A percentile compares a stretch with the other conserved stretches of the same genome.
phyloP scores from a whole-genome alignment of 2,888 invertebrate species.

The Hemithea aestivaria region DNA sequence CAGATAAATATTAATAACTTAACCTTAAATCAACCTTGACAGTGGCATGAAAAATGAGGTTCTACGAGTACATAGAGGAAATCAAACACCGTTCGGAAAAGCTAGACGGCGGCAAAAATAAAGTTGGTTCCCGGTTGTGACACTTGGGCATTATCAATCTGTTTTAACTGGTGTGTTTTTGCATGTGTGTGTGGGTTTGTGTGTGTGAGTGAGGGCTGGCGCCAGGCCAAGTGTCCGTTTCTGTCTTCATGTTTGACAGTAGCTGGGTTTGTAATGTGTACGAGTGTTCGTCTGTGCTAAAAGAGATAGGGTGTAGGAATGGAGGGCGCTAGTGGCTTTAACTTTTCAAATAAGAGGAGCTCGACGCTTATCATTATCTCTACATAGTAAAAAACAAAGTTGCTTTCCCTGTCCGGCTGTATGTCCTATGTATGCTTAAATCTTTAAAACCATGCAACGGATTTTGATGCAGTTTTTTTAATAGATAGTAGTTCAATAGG shows the following conservation, averaged over 20 bases:
- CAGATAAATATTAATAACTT: conserved; percentile 60
- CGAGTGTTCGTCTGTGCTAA: too few relatives aligned
- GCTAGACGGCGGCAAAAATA: conserved; percentile 57
- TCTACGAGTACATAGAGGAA: conserved; percentile 50
- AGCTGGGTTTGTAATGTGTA: conserved; percentile 14
- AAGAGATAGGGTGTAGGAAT: too few relatives aligned
- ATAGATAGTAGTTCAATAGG: too few relatives aligned
- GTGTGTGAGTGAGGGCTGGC: conserved; percentile 33
- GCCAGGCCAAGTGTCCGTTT: conserved; percentile 35
- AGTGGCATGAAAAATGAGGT: conserved; percentile 69
- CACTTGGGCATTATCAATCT: conserved; percentile 75
- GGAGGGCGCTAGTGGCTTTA: too few relatives aligned
- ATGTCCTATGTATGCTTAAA: too few relatives aligned
- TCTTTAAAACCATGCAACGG: too few relatives aligned
- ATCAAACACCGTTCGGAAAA: conserved; percentile 56
- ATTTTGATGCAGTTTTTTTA: too few relatives aligned
- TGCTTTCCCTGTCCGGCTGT: too few relatives aligned
- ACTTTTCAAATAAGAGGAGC: too few relatives aligned
- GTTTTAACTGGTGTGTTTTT: conserved; percentile 55
- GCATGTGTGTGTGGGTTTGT: conserved; percentile 30
- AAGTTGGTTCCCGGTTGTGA: conserved; percentile 56
- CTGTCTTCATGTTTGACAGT: conserved; percentile 19
- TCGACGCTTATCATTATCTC: too few relatives aligned
- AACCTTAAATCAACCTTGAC: conserved; percentile 79
- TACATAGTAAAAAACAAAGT: too few relatives aligned